A percentile compares a stretch with the other conserved stretches of the same genome.
These are phyloP conservation scores for Meriones unguiculatus DNA, from an alignment of 2,113 vertebrate species.

Conservation along the genomic window DNA sequence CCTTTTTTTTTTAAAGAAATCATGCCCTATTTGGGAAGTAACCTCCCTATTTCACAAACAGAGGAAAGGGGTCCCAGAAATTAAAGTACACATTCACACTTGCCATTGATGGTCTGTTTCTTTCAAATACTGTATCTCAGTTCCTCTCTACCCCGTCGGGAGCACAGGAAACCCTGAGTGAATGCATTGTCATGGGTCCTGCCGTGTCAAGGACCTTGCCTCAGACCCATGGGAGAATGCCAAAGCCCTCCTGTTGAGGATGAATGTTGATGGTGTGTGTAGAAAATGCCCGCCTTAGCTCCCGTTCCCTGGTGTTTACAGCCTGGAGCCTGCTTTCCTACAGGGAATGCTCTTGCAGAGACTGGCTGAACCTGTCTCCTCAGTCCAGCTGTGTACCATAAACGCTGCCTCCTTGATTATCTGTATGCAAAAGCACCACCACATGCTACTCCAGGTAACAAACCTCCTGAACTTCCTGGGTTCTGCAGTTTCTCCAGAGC, in stretches of 20 bases:
- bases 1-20: not conserved
- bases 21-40: not conserved
- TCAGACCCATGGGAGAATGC: not conserved
- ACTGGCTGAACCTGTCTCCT: not conserved
- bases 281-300: not conserved
- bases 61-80: slow-evolving; percentile 58
- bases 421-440: not conserved
- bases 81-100: slow-evolving; percentile 58
- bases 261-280: not conserved
- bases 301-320: not conserved
- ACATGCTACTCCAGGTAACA: not conserved
- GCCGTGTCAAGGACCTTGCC: not conserved
- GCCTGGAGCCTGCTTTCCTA: not conserved
- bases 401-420: not conserved
- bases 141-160: slow-evolving; percentile 54
- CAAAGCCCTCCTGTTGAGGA: not conserved
- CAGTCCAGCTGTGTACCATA: not conserved
- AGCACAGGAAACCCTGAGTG: not conserved
- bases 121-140: slow-evolving; percentile 61
- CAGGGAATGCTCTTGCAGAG: not conserved
- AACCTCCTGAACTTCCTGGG: not conserved
- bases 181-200: not conserved
- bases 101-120: slow-evolving; percentile 67
- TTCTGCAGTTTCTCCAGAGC: not conserved
- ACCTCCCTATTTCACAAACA: slow-evolving; percentile 74